phyloP scores from a whole-genome alignment of 2,113 vertebrate genomes.

The Edolisoma coerulescens region DNA sequence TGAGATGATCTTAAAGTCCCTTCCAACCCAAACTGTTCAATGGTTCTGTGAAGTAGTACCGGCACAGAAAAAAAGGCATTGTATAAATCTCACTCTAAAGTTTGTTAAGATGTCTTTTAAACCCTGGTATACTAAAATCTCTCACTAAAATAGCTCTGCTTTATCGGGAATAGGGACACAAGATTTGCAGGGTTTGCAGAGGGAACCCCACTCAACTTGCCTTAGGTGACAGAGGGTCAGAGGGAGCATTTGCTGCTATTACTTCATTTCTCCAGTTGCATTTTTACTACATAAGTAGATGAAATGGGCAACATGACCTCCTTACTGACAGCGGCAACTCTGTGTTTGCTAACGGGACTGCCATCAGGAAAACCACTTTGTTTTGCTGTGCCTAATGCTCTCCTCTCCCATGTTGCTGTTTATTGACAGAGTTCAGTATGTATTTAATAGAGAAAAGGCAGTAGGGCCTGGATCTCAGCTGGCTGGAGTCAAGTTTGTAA shows the following conservation, averaged over 20 bases:
- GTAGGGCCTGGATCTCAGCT: neutral
- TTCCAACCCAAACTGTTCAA: neutral
- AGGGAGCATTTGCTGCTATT: neutral
- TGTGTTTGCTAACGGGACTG: rapidly evolving
- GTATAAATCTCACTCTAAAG: neutral
- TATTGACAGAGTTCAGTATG: neutral
- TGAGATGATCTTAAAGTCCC: no score
- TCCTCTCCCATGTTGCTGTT: neutral
- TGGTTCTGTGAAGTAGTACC: neutral
- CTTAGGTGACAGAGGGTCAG: neutral
- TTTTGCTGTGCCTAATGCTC: neutral
- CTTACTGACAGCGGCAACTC: neutral
- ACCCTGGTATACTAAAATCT: neutral
- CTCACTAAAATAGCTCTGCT: neutral
- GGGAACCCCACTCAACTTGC: neutral
- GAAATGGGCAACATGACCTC: neutral
- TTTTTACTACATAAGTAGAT: neutral
- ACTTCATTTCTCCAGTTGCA: neutral
- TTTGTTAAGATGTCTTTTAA: neutral
- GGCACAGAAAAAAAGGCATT: neutral
- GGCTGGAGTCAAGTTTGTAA: neutral
- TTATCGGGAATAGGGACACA: neutral
- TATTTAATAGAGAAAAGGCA: neutral
- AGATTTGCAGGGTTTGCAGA: neutral
- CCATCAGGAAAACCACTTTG: neutral